Evolutionary conservation across 2,113 vertebrate species (phyloP).

Genomic region (Oryzias javanicus): DNA sequence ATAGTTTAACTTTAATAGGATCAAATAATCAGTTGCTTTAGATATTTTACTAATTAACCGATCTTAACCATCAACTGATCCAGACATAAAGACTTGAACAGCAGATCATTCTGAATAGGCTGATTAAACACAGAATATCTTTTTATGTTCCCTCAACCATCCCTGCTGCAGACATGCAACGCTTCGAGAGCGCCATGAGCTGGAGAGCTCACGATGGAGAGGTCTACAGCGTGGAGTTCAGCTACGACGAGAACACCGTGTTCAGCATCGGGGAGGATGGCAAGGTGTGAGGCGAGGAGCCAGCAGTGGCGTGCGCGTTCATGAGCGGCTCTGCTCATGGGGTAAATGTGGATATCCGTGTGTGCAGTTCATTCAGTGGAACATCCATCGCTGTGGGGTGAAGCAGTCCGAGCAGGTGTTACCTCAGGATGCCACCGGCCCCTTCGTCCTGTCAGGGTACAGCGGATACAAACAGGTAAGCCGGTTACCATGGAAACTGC

Average conservation of each 20-base stretch:
- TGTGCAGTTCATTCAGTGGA: slow-evolving; percentile 95
- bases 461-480: slow-evolving; percentile 95
- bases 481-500: slow-evolving; percentile 1
- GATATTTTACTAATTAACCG: no score
- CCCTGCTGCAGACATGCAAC: slow-evolving; percentile 89
- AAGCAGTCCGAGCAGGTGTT: slow-evolving; percentile 87
- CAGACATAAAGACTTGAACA: no score
- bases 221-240: slow-evolving; percentile 97
- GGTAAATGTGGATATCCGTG: not conserved
- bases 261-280: slow-evolving; percentile 95
- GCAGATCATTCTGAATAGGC: no score
- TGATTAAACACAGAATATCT: no score
- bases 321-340: not conserved
- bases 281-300: slow-evolving; percentile 77
- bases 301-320: not conserved
- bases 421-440: slow-evolving; percentile 88
- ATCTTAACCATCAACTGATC: no score
- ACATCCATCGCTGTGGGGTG: slow-evolving; percentile 94
- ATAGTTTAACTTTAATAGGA: no score
- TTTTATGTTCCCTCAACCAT: not conserved
- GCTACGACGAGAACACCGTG: slow-evolving; percentile 94
- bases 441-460: slow-evolving; percentile 93
- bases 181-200: slow-evolving; percentile 94
- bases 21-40: no score
- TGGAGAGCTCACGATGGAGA: slow-evolving; percentile 93